These are phyloP conservation scores for Eulemur albifrons DNA, from an alignment of 2,797 vertebrate genomes.

Conservation along the genomic window DNA sequence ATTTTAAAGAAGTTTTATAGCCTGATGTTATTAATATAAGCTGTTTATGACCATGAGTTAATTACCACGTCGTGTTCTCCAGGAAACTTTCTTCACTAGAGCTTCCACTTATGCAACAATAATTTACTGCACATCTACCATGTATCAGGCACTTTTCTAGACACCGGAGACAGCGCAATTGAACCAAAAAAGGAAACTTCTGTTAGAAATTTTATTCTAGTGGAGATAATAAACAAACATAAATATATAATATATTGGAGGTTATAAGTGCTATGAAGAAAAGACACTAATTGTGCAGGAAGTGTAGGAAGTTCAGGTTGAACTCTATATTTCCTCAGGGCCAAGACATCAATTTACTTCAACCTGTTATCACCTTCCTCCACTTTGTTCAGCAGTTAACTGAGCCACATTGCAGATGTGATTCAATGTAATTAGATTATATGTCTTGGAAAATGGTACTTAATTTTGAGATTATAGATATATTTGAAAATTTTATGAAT, in stretches of 20 bases:
- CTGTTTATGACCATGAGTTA: neutral
- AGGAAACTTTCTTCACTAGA: neutral
- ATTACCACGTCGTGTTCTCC: neutral
- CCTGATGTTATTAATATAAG: neutral
- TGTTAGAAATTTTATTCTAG: neutral
- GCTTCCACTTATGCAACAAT: neutral
- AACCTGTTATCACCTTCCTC: neutral
- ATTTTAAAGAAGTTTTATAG: neutral
- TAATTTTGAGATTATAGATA: neutral
- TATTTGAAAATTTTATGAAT: neutral
- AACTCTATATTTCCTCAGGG: neutral
- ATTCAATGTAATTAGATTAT: neutral
- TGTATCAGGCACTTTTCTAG: neutral
- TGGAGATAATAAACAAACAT: neutral
- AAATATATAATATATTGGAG: neutral
- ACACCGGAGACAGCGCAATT: neutral
- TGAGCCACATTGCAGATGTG: neutral
- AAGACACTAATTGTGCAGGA: neutral
- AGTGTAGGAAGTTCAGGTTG: neutral
- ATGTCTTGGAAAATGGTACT: neutral
- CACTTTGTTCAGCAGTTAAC: neutral
- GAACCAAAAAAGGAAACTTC: neutral
- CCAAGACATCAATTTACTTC: neutral
- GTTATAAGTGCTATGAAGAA: neutral
- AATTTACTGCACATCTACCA: neutral